phyloP scores from a whole-genome alignment of 2,888 invertebrate genomes.

The Drosophila picticornis region DNA sequence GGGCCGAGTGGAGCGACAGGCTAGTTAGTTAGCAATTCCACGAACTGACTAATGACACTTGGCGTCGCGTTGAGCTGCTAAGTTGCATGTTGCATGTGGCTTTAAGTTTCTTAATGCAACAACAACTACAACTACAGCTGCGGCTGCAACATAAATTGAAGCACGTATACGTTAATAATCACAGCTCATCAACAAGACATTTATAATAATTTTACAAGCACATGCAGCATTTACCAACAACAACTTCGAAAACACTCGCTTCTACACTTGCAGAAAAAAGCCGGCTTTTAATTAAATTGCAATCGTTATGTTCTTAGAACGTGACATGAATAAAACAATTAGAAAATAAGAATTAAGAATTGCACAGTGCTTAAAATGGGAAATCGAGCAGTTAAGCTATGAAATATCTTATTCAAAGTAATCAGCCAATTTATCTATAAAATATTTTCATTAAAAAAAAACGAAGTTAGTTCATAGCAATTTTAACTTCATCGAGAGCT shows the following conservation, averaged over 20 bases:
- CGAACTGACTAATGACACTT: conserved; percentile 78
- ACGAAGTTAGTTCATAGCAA: background rate
- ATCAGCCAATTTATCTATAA: background rate
- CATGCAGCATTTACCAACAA: conserved; percentile 50
- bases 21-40: conserved; percentile 73
- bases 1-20: conserved; percentile 58
- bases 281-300: background rate
- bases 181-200: conserved; percentile 78
- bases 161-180: conserved; percentile 78
- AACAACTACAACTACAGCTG: conserved; percentile 4
- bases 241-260: conserved; percentile 10
- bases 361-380: background rate
- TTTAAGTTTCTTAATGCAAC: conserved; percentile 6
- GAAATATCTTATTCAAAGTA: background rate
- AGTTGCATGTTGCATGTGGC: conserved; percentile 54
- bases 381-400: background rate
- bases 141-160: conserved; percentile 52
- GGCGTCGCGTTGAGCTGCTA: conserved; percentile 52
- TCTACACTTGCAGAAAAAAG: conserved; percentile 10
- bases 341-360: background rate
- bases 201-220: conserved; percentile 78
- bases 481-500: rapidly evolving
- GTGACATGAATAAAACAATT: background rate
- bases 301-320: background rate
- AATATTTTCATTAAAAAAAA: background rate